Percentiles rank a stretch among this genome's conserved stretches.
These are phyloP conservation scores for Thelaira solivaga DNA, from an alignment of 2,888 invertebrate genomes.

Conservation along the genomic window DNA sequence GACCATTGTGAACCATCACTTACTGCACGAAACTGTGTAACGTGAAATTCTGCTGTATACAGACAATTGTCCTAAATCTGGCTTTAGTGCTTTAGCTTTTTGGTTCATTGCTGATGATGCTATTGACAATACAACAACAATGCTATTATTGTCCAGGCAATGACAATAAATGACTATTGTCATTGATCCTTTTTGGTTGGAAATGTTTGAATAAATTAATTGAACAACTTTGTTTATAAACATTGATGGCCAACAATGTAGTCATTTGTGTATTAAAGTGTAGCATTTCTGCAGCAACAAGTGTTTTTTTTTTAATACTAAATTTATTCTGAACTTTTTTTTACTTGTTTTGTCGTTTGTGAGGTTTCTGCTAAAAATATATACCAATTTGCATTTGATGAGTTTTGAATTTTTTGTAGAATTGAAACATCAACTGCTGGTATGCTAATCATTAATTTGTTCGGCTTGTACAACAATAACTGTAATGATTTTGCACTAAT, in stretches of 20 bases:
- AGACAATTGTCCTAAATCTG: slow-evolving; percentile 35
- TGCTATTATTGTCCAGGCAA: slow-evolving; percentile 8
- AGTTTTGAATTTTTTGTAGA: no score
- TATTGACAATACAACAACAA: slow-evolving; percentile 23
- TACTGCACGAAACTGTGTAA: background rate
- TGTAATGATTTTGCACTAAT: slow-evolving; percentile 46
- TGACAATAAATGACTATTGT: slow-evolving; percentile 35
- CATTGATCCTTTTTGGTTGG: slow-evolving; percentile 47
- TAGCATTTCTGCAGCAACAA: slow-evolving; percentile 31
- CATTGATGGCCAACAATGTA: background rate
- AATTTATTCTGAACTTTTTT: background rate
- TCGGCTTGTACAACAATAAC: slow-evolving; percentile 19
- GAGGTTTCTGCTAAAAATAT: background rate
- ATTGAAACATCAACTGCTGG: slow-evolving; percentile 29
- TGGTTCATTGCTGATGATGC: slow-evolving; percentile 36
- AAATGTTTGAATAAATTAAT: slow-evolving; percentile 36
- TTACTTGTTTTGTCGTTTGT: background rate
- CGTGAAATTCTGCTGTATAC: background rate
- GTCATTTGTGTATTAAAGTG: background rate
- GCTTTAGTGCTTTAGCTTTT: slow-evolving; percentile 8
- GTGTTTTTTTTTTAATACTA: slow-evolving; percentile 18
- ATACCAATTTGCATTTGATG: no score
- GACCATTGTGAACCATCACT: slow-evolving; percentile 17
- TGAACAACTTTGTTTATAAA: slow-evolving; percentile 27
- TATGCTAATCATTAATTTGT: slow-evolving; percentile 42